Base-by-base conservation (phyloP, 2,113 vertebrate species). In the Otocyon megalotis region DNA sequence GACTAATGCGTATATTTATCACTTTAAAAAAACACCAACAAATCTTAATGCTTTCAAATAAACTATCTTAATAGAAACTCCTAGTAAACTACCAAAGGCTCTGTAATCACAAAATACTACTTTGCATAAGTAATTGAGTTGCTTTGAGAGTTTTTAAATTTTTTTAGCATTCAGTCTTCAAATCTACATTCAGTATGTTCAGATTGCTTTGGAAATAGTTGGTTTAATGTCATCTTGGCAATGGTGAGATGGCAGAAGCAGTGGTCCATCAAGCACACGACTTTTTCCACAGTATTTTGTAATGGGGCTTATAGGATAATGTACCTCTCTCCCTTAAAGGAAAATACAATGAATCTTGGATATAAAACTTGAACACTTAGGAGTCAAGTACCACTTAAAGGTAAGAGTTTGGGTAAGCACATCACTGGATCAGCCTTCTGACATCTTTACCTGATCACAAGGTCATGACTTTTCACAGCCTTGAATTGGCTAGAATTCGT, bases 341-440 rank as follows among this genome's bases (percentile, higher is more conserved):
- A 1, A 9, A 81, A 87, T 12, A 4, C 16, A 81, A 15, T 30
- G 8, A 6, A 92, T 24, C 15, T 22, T 20, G 35, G 3, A 48
- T 43, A 43, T 15, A 84, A 89, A 32, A 37, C 22, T 24, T 82
- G 10, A 93, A 67, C 71, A 63, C 8, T 50, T 72, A 67, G 56
- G 28, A 43, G 58, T 37, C n/a, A 30, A 26, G 8, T 50, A 28
- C 0, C 8, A 82, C 37, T 94, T 86, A 77, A 77, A 48, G 24
- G 2, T 1, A 67, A 82, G 13, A 0, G 0, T 50, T 54, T 53
- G 22, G n/a, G 24, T 87, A 65, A 82, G 74, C 3, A 0, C 9
- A 71, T 79, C 56, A 71, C 14, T 35, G 17, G 3, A 53, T 62
- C 53, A 62, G 2, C 14, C 5, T 43, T 63, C 11, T 88, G 50